Evolutionary conservation across 2,113 vertebrate species (phyloP), one percentile per base, ranked within the genome.

Genomic region (Sinocyclocheilus anshuiensis): DNA sequence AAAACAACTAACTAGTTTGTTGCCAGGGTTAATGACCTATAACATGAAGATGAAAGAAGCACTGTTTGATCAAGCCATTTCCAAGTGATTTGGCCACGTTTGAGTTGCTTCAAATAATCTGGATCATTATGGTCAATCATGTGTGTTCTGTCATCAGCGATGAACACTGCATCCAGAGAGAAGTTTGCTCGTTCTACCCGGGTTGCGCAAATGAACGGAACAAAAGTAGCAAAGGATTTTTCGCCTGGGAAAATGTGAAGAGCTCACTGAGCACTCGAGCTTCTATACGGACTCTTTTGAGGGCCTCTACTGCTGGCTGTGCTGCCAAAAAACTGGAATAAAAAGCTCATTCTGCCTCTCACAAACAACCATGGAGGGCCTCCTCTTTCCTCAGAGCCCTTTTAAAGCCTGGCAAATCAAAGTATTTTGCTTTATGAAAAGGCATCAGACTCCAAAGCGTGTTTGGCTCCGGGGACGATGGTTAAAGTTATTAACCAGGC

Each of bases 271-370:
- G 90, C 87, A 91, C 91, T 89, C 77, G 48, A 80, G 88, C 84
- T 83, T 91, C 86, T 78, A 88, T 69, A 74, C 90, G 75, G 88
- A 86, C 90, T 91, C 90, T 89, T 92, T 92, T 91, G 88, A 92
- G 87, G 82, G 87, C 88, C 84, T 89, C 85, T 75, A 89, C 71
- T 90, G 87, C 81, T 86, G 85, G 87, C 91, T 89, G 85, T 69
- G 79, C 83, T 93, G 93, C 94, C 94, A 95, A 92, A 86, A 92
- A 87, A 91, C 82, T 83, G 45, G 85, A 92, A 93, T 92, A 88
- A 94, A 94, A 94, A 92, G 92, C 92, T 94, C 86, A 87, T 94
- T 94, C 92, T 93, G 87, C 90, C 83, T 91, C 87, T 85, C 88
- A 88, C 84, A 86, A 91, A 89, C 89, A 91, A 86, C 77, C 83